Percentiles rank a stretch among this genome's conserved stretches.
phyloP scores from a whole-genome alignment of 1,140 invertebrate species.

The Cyrtorhinus lividipennis region DNA sequence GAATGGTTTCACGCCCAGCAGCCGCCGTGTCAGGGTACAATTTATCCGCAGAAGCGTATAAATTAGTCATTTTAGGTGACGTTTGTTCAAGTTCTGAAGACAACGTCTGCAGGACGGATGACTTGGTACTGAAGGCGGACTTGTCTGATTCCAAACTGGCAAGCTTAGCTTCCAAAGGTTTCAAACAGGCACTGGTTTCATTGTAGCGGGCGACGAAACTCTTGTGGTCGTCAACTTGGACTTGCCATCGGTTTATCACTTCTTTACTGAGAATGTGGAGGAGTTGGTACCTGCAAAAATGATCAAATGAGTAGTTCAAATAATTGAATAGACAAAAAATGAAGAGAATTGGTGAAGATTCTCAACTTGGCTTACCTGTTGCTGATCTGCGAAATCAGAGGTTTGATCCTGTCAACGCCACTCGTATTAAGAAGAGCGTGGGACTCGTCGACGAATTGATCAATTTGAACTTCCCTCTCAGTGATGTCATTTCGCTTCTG shows the following conservation, averaged over 20 bases:
- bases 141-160: constrained; percentile 30
- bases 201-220: constrained; percentile 61
- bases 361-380: constrained; percentile 35
- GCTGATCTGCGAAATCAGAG: constrained; percentile 74
- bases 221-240: constrained; percentile 69
- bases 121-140: constrained; percentile 35
- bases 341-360: too few species aligned
- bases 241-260: constrained; percentile 71
- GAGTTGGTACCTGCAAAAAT: constrained; percentile 54
- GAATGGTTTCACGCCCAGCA: constrained; percentile 70
- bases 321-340: too few species aligned
- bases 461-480: constrained; percentile 64
- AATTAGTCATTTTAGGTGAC: constrained; percentile 48
- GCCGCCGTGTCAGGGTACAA: constrained; percentile 82
- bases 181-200: constrained; percentile 62
- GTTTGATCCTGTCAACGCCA: constrained; percentile 71
- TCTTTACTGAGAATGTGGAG: constrained; percentile 72
- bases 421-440: constrained; percentile 70
- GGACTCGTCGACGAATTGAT: constrained; percentile 79
- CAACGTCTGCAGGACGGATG: constrained; percentile 56
- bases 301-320: too few species aligned
- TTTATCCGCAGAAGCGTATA: constrained; percentile 65
- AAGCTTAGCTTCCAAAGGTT: constrained; percentile 58
- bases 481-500: constrained; percentile 57
- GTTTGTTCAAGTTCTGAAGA: constrained; percentile 69